Evolutionary conservation across 2,888 invertebrate species (phyloP).

Genomic region (Piscicola geometra): DNA sequence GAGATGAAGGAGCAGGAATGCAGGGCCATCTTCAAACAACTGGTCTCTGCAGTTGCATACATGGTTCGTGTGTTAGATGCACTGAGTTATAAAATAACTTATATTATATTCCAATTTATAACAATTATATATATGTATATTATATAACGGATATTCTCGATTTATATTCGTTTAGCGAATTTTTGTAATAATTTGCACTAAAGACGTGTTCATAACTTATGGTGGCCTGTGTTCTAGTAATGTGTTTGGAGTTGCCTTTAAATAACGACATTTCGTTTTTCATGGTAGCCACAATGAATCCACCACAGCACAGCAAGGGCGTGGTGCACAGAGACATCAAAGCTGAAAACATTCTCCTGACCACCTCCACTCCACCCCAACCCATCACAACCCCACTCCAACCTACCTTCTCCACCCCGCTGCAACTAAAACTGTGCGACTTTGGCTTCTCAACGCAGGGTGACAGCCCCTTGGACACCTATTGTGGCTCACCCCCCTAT

Average conservation of each 20-base stretch:
- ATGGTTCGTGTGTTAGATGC: slow-evolving; percentile 67
- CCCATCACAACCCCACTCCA: slow-evolving; percentile 36
- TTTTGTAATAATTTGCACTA: too few relatives aligned
- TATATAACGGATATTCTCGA: too few relatives aligned
- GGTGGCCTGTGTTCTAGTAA: too few relatives aligned
- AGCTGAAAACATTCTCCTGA: slow-evolving; percentile 73
- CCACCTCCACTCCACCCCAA: slow-evolving; percentile 49
- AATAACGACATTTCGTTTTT: too few relatives aligned
- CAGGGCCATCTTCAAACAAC: slow-evolving; percentile 66
- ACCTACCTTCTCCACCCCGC: not conserved
- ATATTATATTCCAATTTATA: too few relatives aligned
- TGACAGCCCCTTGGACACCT: slow-evolving; percentile 64
- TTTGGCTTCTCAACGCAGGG: slow-evolving; percentile 71
- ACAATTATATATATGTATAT: too few relatives aligned
- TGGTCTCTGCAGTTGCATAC: slow-evolving; percentile 69
- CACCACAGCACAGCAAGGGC: slow-evolving; percentile 65
- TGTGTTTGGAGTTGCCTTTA: too few relatives aligned
- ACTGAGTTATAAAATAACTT: too few relatives aligned
- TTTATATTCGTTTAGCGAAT: too few relatives aligned
- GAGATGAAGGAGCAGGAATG: slow-evolving; percentile 66
- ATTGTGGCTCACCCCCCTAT: slow-evolving; percentile 75
- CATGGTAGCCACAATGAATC: not conserved
- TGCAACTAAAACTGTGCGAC: slow-evolving; percentile 64
- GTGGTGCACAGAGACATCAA: slow-evolving; percentile 75
- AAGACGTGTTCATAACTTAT: too few relatives aligned